These are phyloP conservation scores for Theonella swinhoei DNA, from an alignment of 37 sponge, comb jelly and placozoan genomes.

Conservation along the genomic window DNA sequence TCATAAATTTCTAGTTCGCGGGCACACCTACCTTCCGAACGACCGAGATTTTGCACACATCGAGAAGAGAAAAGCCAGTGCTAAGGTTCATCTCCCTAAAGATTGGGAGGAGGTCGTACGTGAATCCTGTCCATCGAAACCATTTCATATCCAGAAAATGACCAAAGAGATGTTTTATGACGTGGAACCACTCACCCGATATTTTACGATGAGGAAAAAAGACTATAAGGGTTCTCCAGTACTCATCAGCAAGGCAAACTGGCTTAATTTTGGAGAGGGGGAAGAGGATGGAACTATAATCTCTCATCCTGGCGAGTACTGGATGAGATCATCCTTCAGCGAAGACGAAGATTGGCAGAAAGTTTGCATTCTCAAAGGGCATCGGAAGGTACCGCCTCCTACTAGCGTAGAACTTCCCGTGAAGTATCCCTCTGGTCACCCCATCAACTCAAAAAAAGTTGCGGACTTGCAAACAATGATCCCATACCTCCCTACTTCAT, in stretches of 20 bases:
- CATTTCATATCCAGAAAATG: constrained; percentile 10
- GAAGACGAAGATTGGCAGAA: constrained; percentile 31
- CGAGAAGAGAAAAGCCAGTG: constrained; percentile 39
- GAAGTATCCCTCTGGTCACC: constrained; percentile 35
- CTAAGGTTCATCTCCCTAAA: constrained; percentile 10
- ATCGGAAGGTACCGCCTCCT: constrained; percentile 27
- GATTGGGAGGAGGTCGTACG: constrained; percentile 58
- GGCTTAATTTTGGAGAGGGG: constrained; percentile 42
- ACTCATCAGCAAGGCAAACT: constrained; percentile 29
- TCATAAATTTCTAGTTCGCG: constrained; percentile 48
- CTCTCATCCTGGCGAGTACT: constrained; percentile 54
- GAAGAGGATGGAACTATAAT: constrained; percentile 12
- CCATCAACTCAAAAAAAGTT: constrained; percentile 52
- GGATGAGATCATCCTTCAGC: constrained; percentile 34
- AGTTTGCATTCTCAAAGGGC: constrained; percentile 48
- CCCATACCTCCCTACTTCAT: constrained; percentile 22
- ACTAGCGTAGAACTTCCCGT: constrained; percentile 5
- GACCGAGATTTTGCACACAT: constrained; percentile 31
- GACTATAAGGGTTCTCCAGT: constrained; percentile 15
- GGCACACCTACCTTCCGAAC: too few relatives aligned
- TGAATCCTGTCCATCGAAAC: constrained; percentile 7
- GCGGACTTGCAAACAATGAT: constrained; percentile 50
- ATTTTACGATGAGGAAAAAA: constrained; percentile 27
- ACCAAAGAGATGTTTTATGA: constrained; percentile 10
- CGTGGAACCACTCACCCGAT: background rate